Evolutionary conservation across 1,140 invertebrate species (phyloP), one percentile per base, ranked within the genome.

Genomic region (Aporrectodea caliginosa): DNA sequence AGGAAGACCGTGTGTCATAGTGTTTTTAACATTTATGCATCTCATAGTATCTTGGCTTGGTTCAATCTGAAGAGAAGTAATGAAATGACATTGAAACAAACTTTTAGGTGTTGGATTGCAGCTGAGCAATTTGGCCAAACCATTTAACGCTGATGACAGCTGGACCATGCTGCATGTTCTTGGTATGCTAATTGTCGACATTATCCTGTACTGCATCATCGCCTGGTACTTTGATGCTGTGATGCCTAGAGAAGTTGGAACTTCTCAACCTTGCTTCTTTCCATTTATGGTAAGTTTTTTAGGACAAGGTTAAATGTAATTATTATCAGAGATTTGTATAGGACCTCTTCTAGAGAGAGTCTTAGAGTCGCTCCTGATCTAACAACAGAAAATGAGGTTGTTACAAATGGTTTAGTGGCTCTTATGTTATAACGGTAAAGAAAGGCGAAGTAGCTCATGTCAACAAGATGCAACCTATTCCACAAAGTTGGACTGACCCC

Each of bases 211-310:
- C 82, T 76, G 84, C 58, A 16, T 85, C 2, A 80, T 92, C 1
- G 89, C 91, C 1, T 91, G 89, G 89, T 92, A 92, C 83, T 88
- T 92, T 71, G 91, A 92, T 84, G 89, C 89, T 33, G 89, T 92
- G 30, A 89, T 88, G 83, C 91, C 92, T 69, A 92, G 92, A 85
- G 85, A 87, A 73, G 86, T 87, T 85, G 91, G 91, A 68, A 85
- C 91, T 1, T 86, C 90, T 2, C 84, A 87, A 75, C 86, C 85
- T 32, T 90, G 88, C 87, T 90, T 90, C 80, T 90, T 90, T 81
- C 86, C 85, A 14, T 82, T 89, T 16, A 84, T 85, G n/a, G 88
- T 90, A 84, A 85, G 81, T 29, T 79, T 82, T 0, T 84, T 71
- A 29, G n/a, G n/a, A n/a, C n/a, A n/a, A n/a, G n/a, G n/a, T n/a